A percentile compares a stretch with the other conserved stretches of the same genome.
phyloP scores from a whole-genome alignment of 2,113 vertebrate genomes.

The Microcebus ravelobensis region DNA sequence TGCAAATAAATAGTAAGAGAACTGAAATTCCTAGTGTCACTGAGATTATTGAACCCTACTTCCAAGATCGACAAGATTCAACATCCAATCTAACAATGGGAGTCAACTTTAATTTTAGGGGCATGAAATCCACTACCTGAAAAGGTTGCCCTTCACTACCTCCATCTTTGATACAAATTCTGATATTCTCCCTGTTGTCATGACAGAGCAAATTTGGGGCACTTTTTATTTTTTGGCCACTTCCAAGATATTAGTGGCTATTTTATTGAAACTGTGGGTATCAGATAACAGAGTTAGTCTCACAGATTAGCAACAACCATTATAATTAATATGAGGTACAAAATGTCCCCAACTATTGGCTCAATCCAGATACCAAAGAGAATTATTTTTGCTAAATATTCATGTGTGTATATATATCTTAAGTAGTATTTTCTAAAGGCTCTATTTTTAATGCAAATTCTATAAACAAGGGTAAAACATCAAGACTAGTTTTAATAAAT shows the following conservation, averaged over 20 bases:
- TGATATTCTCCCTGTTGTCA: not conserved
- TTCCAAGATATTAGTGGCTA: not conserved
- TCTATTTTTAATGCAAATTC: constrained; percentile 3
- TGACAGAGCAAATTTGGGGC: not conserved
- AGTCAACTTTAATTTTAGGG: not conserved
- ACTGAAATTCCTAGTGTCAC: not conserved
- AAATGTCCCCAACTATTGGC: not conserved
- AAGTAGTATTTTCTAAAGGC: constrained; percentile 10
- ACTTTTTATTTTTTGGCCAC: not conserved
- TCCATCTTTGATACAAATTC: not conserved
- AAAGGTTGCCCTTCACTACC: not conserved
- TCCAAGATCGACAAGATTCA: not conserved
- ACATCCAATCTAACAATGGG: not conserved
- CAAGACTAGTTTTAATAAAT: not conserved
- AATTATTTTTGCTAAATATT: not conserved
- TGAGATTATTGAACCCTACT: not conserved
- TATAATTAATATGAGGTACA: not conserved
- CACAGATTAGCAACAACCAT: not conserved
- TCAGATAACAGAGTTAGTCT: not conserved
- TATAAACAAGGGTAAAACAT: not conserved
- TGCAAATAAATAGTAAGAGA: not conserved
- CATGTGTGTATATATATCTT: not conserved
- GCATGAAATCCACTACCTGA: not conserved
- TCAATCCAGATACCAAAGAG: not conserved
- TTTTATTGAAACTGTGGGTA: not conserved